phyloP scores from a whole-genome alignment of 2,797 vertebrate species.

The Sparus aurata region DNA sequence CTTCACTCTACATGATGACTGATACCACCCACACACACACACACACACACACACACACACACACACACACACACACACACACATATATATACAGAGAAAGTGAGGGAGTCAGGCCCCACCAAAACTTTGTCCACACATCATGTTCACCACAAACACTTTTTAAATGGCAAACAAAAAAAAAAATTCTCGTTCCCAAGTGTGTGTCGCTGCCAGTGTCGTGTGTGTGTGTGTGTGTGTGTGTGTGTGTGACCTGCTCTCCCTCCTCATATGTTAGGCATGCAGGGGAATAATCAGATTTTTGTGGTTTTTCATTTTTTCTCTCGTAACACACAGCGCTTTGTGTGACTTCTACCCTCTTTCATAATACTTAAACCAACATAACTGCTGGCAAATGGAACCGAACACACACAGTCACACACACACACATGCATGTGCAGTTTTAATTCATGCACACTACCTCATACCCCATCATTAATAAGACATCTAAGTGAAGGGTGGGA shows the following conservation, averaged over 20 bases:
- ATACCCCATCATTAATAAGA: constrained; percentile 51
- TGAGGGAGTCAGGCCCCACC: background rate
- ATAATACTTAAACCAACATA: constrained; percentile 47
- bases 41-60: constrained; percentile 19
- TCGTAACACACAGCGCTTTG: constrained; percentile 40
- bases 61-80: constrained; percentile 30
- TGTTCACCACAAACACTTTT: constrained; percentile 21
- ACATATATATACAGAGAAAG: constrained; percentile 10
- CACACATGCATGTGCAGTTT: constrained; percentile 15
- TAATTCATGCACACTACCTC: constrained; percentile 42
- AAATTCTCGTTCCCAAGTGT: background rate
- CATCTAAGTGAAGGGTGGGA: constrained; percentile 26
- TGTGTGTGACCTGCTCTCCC: constrained; percentile 1
- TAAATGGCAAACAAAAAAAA: constrained; percentile 32
- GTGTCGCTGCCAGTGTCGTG: constrained; percentile 1
- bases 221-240: background rate
- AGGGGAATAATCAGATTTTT: constrained; percentile 58
- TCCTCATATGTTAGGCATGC: constrained; percentile 36
- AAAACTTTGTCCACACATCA: constrained; percentile 9
- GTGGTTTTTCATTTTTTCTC: constrained; percentile 44
- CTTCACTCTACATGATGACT: constrained; percentile 51
- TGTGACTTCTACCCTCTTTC: constrained; percentile 46
- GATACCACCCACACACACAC: constrained; percentile 28
- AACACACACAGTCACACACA: constrained; percentile 24
- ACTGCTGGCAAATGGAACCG: constrained; percentile 10